These are phyloP conservation scores for Aspidapion aeneum DNA, from an alignment of 2,888 invertebrate species.

Conservation along the genomic window DNA sequence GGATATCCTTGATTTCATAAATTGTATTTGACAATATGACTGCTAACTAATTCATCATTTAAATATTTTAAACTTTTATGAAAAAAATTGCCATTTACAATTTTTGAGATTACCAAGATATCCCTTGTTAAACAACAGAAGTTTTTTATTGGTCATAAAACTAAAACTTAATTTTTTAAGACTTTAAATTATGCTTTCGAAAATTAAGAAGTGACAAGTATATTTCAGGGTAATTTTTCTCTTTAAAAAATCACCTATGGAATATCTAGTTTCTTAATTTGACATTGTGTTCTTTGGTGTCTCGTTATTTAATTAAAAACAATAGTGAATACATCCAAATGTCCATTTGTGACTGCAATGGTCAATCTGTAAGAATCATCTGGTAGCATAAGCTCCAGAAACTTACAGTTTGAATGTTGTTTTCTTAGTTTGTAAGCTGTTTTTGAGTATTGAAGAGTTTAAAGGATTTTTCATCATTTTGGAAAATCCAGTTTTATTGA, in stretches of 20 bases:
- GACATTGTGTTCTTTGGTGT: neutral
- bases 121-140: too few species aligned
- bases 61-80: too few species aligned
- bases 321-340: neutral
- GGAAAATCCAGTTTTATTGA: neutral
- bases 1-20: too few species aligned
- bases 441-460: neutral
- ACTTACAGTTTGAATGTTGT: neutral
- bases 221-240: neutral
- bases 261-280: neutral
- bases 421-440: neutral
- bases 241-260: neutral
- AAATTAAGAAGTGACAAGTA: neutral
- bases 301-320: neutral
- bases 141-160: too few species aligned
- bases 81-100: too few species aligned
- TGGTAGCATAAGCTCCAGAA: neutral
- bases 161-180: neutral
- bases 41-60: too few species aligned
- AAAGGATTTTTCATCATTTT: neutral
- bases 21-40: too few species aligned
- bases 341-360: neutral
- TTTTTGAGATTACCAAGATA: too few species aligned
- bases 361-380: neutral
- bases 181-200: neutral